Evolutionary conservation across 2,888 invertebrate species (phyloP).

Genomic region (Blastobasis adustella): DNA sequence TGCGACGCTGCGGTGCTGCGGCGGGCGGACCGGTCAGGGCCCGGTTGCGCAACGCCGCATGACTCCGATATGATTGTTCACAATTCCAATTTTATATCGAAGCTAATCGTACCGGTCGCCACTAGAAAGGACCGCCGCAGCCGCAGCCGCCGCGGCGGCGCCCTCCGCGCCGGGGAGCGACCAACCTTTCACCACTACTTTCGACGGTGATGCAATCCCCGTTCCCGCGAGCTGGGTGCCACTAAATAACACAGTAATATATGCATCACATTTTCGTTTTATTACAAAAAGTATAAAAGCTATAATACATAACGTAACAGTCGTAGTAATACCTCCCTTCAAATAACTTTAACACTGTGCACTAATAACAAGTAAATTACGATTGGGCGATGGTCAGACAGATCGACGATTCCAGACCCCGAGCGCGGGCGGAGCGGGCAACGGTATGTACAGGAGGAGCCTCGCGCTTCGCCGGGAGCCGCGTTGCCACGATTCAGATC

Average conservation of each 20-base stretch:
- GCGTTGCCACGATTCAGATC: constrained; percentile 7
- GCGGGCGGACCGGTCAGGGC: constrained; percentile 6
- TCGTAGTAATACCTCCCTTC: constrained; percentile 59
- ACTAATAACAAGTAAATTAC: constrained; percentile 68
- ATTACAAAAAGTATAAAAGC: constrained; percentile 66
- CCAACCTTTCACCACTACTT: constrained; percentile 67
- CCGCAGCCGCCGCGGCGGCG: constrained; percentile 15
- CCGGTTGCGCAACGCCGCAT: constrained; percentile 38
- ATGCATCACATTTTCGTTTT: constrained; percentile 58
- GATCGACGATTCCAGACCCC: constrained; percentile 27
- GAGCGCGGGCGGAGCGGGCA: constrained; percentile 35
- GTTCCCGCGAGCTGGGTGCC: constrained; percentile 29
- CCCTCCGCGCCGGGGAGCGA: constrained; percentile 30
- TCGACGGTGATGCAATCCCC: constrained; percentile 51
- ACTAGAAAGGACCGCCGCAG: constrained; percentile 45
- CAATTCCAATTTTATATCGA: constrained; percentile 40
- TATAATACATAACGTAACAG: constrained; percentile 70
- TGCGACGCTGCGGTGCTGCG: constrained; percentile 8
- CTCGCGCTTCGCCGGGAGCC: constrained; percentile 31
- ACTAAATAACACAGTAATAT: constrained; percentile 43
- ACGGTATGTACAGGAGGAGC: constrained; percentile 52
- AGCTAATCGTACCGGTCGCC: constrained; percentile 37
- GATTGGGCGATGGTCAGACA: constrained; percentile 34
- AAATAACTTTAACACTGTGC: constrained; percentile 67
- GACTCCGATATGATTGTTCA: constrained; percentile 37